Evolutionary conservation across 2,888 invertebrate species (phyloP), one percentile per base, ranked within the genome.

Genomic region (Euspilapteryx auroguttella): DNA sequence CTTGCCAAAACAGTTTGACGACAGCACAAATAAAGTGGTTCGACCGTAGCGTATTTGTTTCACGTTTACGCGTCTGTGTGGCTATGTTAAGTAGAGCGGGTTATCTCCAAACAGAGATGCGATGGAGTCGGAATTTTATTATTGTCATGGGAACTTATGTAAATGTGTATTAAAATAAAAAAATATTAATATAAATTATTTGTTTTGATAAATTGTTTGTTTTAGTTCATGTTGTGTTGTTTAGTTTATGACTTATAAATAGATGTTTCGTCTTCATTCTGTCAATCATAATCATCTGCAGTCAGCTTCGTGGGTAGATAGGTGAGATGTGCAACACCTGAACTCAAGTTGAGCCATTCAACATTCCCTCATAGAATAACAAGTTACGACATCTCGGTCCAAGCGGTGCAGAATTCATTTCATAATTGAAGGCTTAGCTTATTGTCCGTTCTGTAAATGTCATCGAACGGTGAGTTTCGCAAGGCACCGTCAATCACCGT

Each of bases 71-170:
- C 62, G 59, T 58, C 57, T 69, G 69, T 73, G 71, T 69, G 66
- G 53, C 55, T 66, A 68, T 68, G 75, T 73, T 73, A 75, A 75
- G 75, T 73, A 71, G 75, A 73, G 75, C 75, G 71, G 69, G 65
- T 73, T 71, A 71, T 71, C 71, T 71, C 54, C 35, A 71, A 61
- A 75, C 66, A 73, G 59, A 59, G 61, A 59, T 64, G 59, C 65
- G 50, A 50, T 71, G 45, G 75, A 73, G 73, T 49, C 55, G 40
- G 47, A 53, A 6, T 5, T 6, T 17, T 17, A 54, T 62, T 63
- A 58, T 45, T 49, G 38, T 20, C 21, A 27, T n/a, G n/a, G n/a
- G n/a, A n/a, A n/a, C n/a, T n/a, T n/a, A n/a, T n/a, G n/a, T n/a
- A n/a, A n/a, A n/a, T n/a, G n/a, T n/a, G n/a, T n/a, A n/a, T n/a